Evolutionary conservation across 2,888 invertebrate genomes (phyloP).

Genomic region (Oligia fasciuncula): DNA sequence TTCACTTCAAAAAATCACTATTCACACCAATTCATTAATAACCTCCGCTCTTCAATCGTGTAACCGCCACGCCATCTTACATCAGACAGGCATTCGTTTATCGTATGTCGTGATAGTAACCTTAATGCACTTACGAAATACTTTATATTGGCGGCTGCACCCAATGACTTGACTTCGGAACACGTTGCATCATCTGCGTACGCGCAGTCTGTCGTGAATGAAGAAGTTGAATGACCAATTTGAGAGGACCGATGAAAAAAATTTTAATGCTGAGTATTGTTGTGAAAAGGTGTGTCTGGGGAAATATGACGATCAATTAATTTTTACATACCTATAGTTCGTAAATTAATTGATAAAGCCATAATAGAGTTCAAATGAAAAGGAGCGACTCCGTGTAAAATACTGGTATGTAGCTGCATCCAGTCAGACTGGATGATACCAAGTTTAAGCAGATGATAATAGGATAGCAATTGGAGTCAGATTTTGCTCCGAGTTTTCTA

Average conservation of each 20-base stretch:
- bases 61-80: slow-evolving; percentile 44
- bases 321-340: neutral
- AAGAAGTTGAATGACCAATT: slow-evolving; percentile 51
- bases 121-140: slow-evolving; percentile 53
- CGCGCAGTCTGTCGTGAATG: slow-evolving; percentile 26
- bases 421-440: neutral
- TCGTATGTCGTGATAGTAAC: slow-evolving; percentile 40
- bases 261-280: neutral
- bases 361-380: neutral
- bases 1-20: neutral
- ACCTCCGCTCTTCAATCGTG: neutral
- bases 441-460: neutral
- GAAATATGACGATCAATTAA: neutral
- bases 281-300: slow-evolving; percentile 2
- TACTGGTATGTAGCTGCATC: neutral
- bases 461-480: neutral
- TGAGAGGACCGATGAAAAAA: neutral
- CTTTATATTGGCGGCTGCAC: slow-evolving; percentile 37
- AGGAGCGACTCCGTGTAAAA: neutral
- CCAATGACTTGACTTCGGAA: slow-evolving; percentile 44
- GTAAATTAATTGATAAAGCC: neutral
- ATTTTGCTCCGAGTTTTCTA: neutral
- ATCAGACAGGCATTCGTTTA: slow-evolving; percentile 43
- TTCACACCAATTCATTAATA: slow-evolving; percentile 4
- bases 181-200: slow-evolving; percentile 56